Evolutionary conservation across 2,113 vertebrate species (phyloP), one percentile per base, ranked within the genome.

Genomic region (Ciconia boyciana): DNA sequence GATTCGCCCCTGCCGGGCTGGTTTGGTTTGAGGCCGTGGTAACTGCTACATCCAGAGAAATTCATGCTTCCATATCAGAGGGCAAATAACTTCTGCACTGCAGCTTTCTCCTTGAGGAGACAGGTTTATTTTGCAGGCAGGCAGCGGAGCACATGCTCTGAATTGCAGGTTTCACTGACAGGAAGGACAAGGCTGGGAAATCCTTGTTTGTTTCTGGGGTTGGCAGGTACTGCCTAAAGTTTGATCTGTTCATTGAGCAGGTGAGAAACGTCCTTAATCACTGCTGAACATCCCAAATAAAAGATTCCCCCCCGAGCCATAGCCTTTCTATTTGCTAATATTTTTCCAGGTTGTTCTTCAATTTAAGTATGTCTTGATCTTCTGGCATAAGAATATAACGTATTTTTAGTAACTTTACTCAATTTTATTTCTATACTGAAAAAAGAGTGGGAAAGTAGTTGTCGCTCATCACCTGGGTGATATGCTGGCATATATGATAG

Each of bases 341-440:
- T 26, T 48, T 71, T 69, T n/a, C 44, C 20, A 46, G 36, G 49
- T 64, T 68, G 48, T 72, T 89, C 20, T 86, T 58, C 65, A 39
- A 7, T 83, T 68, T 85, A 69, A 54, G 9, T 36, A 32, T 1
- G 0, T 39, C 79, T 66, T 70, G 24, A 46, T 83, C 46, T 83
- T 54, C 68, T 81, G 46, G 10, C 34, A 22, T 48, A 49, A 57
- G 49, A 84, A 60, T 36, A 7, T 29, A 57, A 24, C 0, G 0
- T 29, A 43, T 72, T 96, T 79, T 78, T 80, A 88, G 71, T 55
- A 64, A 68, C 39, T 78, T 86, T 31, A 49, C n/a, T 83, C 39
- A 91, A 1, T 69, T 95, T 88, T 51, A 60, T 92, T 94, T 83
- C 43, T 86, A 7, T 75, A 68, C 31, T 71, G 76, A 70, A 68